Conservation (phyloP, 2,888 invertebrate genomes). For the Oegoconia quadripuncta region DNA sequence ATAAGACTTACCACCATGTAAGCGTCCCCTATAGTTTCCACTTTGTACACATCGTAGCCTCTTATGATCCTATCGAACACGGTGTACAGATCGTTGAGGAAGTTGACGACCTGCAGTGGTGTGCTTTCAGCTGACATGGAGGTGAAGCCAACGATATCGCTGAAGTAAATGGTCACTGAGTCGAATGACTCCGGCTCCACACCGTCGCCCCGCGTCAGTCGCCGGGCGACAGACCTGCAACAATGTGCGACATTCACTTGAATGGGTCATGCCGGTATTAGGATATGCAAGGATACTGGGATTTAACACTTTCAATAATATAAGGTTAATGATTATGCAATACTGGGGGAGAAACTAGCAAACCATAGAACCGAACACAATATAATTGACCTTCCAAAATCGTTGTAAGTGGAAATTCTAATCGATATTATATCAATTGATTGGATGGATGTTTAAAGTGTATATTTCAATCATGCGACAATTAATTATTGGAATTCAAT, state of each 20-base stretch:
- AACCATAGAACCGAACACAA: too few relatives aligned
- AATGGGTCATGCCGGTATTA: too few relatives aligned
- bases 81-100: slow-evolving; percentile 98
- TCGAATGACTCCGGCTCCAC: slow-evolving; percentile 96
- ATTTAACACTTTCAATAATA: too few relatives aligned
- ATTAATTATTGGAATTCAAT: too few relatives aligned
- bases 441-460: too few relatives aligned
- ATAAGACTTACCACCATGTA: slow-evolving; percentile 80
- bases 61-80: slow-evolving; percentile 97
- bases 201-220: slow-evolving; percentile 91
- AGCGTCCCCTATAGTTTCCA: slow-evolving; percentile 94
- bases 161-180: slow-evolving; percentile 97
- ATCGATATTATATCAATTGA: too few relatives aligned
- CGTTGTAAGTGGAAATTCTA: too few relatives aligned
- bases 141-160: slow-evolving; percentile 98
- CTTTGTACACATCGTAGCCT: slow-evolving; percentile 98
- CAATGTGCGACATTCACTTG: slow-evolving; percentile 25
- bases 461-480: too few relatives aligned
- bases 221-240: slow-evolving; percentile 90
- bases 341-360: too few relatives aligned
- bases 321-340: too few relatives aligned
- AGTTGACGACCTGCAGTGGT: slow-evolving; percentile 96
- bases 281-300: too few relatives aligned
- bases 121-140: slow-evolving; percentile 96
- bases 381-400: too few relatives aligned